Percentiles rank a stretch among this genome's conserved stretches.
These are phyloP conservation scores for Morbakka virulenta DNA, from an alignment of 30 jellyfish, hydroid and myxozoan species.

Conservation along the genomic window DNA sequence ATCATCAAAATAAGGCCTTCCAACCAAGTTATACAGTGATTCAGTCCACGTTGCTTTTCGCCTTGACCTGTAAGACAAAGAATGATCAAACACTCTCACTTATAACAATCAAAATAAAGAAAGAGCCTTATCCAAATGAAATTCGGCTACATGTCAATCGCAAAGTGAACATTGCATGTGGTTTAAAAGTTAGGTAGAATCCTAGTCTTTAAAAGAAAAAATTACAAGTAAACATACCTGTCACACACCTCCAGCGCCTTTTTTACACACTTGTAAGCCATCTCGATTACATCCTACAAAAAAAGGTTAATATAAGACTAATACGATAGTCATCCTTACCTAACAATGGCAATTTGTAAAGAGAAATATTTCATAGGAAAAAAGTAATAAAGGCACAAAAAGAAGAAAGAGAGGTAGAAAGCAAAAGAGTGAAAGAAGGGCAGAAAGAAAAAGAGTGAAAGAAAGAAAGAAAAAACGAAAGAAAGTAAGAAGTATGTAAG, in stretches of 20 bases:
- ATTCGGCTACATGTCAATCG: no score
- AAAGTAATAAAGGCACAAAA: no score
- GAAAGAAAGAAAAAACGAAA: background rate
- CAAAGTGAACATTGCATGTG: no score
- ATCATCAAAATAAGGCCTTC: conserved; percentile 76
- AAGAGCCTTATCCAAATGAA: no score
- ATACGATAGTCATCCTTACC: no score
- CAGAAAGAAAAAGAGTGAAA: background rate
- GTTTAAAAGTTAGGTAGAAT: no score
- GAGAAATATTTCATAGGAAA: no score
- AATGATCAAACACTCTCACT: background rate
- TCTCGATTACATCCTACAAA: conserved; percentile 59
- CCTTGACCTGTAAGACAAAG: conserved; percentile 52
- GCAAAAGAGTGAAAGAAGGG: background rate
- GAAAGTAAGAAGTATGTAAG: no score
- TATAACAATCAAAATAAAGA: background rate
- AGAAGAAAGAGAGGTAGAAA: background rate
- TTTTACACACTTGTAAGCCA: conserved; percentile 80
- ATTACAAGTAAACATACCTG: conserved; percentile 42
- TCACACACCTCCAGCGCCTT: conserved; percentile 67
- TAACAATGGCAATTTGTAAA: no score
- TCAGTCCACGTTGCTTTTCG: conserved; percentile 82
- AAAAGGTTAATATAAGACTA: no score
- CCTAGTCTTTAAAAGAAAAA: background rate
- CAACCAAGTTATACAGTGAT: conserved; percentile 68